Evolutionary conservation across 2,113 vertebrate species (phyloP).

Genomic region (Eupsittula cactorum): DNA sequence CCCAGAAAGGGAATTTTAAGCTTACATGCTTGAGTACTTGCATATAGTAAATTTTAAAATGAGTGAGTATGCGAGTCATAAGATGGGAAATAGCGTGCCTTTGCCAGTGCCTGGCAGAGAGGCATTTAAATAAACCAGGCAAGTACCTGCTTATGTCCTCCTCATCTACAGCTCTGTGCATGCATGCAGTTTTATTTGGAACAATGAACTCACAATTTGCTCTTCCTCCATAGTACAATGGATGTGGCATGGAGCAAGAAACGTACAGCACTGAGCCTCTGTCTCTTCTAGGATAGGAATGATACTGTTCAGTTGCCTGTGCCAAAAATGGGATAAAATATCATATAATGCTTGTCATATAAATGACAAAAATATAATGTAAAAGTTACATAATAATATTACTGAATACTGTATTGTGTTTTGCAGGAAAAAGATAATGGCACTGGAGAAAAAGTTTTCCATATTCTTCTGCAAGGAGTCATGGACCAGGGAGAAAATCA

Average conservation of each 20-base stretch:
- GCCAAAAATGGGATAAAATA: no score
- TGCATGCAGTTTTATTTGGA: constrained; percentile 6
- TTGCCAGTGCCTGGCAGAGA: not conserved
- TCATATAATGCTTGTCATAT: no score
- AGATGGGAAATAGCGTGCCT: not conserved
- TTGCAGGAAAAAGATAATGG: not conserved
- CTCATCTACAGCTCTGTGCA: not conserved
- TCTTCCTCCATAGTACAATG: not conserved
- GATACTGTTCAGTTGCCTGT: not conserved
- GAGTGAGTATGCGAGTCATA: not conserved
- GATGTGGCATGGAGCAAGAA: not conserved
- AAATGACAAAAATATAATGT: not conserved
- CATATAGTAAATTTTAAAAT: constrained; percentile 51
- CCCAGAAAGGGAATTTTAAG: constrained; percentile 45
- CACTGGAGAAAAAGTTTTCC: not conserved
- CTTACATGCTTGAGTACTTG: constrained; percentile 50
- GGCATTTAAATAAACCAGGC: constrained; percentile 5
- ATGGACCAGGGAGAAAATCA: not conserved
- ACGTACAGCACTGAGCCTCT: fast-evolving
- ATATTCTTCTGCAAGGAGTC: not conserved
- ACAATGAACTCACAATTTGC: not conserved
- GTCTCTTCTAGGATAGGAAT: not conserved
- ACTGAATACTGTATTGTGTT: not conserved
- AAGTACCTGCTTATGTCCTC: constrained; percentile 11
- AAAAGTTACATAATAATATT: not conserved